Evolutionary conservation across 2,797 vertebrate genomes (phyloP).

Genomic region (Onychomys arenicola): DNA sequence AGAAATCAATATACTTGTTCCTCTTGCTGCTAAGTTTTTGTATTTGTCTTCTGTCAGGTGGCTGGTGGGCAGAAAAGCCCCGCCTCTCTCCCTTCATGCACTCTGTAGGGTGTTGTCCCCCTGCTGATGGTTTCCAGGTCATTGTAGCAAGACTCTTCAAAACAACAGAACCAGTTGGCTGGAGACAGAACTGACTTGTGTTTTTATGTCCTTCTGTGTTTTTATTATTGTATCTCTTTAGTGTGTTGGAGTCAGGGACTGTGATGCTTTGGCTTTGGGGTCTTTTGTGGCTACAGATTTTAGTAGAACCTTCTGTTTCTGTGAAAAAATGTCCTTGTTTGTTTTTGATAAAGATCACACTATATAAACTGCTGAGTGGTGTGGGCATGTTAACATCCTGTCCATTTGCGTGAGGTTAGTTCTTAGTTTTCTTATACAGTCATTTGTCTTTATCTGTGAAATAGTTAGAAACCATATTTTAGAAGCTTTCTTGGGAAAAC

Average conservation of each 20-base stretch:
- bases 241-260: neutral
- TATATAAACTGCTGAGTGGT: neutral
- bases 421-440: constrained; percentile 60
- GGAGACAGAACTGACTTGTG: neutral
- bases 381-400: neutral
- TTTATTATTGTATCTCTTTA: neutral
- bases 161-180: neutral
- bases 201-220: neutral
- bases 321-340: neutral
- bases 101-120: neutral
- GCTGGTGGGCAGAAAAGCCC: neutral
- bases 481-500: constrained; percentile 55
- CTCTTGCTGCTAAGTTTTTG: neutral
- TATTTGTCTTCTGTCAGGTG: neutral
- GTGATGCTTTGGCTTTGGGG: neutral
- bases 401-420: constrained; percentile 31
- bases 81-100: neutral
- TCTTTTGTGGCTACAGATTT: neutral
- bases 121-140: neutral
- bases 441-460: constrained; percentile 68
- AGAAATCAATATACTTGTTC: neutral
- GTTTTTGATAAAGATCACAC: neutral
- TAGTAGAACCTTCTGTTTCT: neutral
- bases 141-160: neutral
- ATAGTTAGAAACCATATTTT: constrained; percentile 67